Base-by-base conservation (phyloP, 2,797 vertebrate genomes). In the Chromis chromis region DNA sequence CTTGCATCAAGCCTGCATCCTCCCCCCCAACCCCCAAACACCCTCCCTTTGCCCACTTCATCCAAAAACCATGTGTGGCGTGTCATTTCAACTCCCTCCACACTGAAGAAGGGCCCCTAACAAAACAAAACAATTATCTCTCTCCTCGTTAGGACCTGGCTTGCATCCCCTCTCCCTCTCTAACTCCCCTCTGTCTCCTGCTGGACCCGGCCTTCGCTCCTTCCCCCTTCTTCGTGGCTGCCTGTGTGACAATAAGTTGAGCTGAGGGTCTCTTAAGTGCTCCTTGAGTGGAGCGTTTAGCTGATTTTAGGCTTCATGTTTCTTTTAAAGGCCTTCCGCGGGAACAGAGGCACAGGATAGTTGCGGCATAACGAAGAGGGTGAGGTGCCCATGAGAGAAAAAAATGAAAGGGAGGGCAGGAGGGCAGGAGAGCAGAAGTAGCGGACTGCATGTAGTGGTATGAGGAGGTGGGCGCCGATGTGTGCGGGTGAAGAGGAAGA, bases 111-210 rank as follows among this genome's bases (percentile, higher is more conserved):
- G 73, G 86, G 81, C 86, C 89, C 88, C 81, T 86, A 88, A 90
- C 90, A 84, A 91, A 92, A 90, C 86, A 89, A 91, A 89, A 93
- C 89, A 92, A 93, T 93, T 92, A 94, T 88, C 89, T 87, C 83
- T 83, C 74, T 80, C 88, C 86, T 92, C 87, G 77, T 92, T 91
- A 92, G 89, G 88, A 82, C 79, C 89, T 92, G 92, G 90, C 90
- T 84, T 50, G 56, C 79, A 50, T 89, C 76, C 79, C 49, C 67
- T 82, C 83, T 75, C 74, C 72, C 78, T 79, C 76, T 87, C 65
- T 56, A 76, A 61, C 60, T 49, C 46, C 52, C 50, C 59, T 74
- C 62, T 74, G 82, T 71, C 78, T 80, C 81, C 82, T 81, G 59
- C 65, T 40, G 77, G 68, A 82, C 82, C 55, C 31, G 21, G 61